Conservation (phyloP, 2,888 invertebrate genomes). For the Pimpla rufipes region DNA sequence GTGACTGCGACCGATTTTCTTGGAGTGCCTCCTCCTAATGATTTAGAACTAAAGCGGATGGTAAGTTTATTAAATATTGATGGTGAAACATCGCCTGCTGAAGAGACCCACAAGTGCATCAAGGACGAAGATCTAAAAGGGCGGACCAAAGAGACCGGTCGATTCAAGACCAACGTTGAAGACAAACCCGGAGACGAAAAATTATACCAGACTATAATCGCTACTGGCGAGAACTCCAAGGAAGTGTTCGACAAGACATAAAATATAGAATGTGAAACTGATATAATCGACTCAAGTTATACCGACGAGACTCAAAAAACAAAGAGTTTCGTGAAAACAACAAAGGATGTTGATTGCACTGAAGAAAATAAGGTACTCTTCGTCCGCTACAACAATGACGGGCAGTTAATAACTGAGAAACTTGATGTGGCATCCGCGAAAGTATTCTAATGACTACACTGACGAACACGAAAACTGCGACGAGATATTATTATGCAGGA, state of each 20-base stretch:
- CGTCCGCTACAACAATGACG: background rate
- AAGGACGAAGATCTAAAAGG: background rate
- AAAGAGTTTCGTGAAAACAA: background rate
- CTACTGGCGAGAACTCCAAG: too few relatives aligned
- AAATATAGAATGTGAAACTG: too few relatives aligned
- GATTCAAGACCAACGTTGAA: background rate
- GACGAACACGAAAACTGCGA: background rate
- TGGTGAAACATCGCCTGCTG: background rate
- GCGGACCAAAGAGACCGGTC: background rate
- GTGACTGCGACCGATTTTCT: background rate
- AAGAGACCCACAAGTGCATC: background rate
- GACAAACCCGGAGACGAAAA: background rate
- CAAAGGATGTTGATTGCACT: background rate
- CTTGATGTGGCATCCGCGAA: background rate
- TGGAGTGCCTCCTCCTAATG: background rate
- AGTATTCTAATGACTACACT: background rate
- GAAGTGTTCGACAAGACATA: too few relatives aligned
- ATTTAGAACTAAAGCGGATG: background rate
- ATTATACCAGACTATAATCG: too few relatives aligned
- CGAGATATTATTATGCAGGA: constrained; percentile 13
- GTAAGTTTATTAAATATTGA: background rate
- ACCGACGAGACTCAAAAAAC: too few relatives aligned
- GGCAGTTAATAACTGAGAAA: background rate
- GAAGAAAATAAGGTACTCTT: background rate
- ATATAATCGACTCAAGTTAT: too few relatives aligned